These are phyloP conservation scores for Drosophila kanapiae DNA, from an alignment of 1,140 invertebrate species.

Conservation along the genomic window DNA sequence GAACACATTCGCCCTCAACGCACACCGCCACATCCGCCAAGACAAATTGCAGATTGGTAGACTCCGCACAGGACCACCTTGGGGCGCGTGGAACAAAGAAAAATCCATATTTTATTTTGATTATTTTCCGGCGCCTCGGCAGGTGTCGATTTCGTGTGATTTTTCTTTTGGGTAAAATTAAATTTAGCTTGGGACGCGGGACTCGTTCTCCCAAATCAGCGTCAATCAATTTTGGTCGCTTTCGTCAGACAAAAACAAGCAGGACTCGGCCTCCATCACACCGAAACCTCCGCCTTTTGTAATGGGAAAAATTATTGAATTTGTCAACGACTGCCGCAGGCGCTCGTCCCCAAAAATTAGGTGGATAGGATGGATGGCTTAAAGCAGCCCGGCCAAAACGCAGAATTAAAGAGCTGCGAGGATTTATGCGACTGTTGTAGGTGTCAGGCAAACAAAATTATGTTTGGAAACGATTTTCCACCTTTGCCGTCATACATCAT, in stretches of 20 bases:
- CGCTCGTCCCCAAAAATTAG: conserved; percentile 18
- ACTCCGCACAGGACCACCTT: conserved; percentile 47
- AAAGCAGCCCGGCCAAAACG: conserved; percentile 9
- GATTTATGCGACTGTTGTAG: conserved; percentile 74
- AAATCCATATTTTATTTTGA: conserved; percentile 84
- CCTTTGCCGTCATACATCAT: conserved; percentile 81
- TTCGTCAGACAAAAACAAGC: conserved; percentile 75
- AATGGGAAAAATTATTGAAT: conserved; percentile 85
- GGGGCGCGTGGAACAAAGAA: conserved; percentile 61
- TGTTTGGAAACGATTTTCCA: conserved; percentile 80
- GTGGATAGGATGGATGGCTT: conserved; percentile 51
- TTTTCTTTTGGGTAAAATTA: conserved; percentile 64
- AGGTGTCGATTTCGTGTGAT: conserved; percentile 74
- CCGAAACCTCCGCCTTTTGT: conserved; percentile 55
- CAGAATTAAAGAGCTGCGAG: conserved; percentile 48
- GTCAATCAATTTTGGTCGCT: conserved; percentile 77
- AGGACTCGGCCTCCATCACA: conserved; percentile 12
- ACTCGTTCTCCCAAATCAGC: conserved; percentile 59
- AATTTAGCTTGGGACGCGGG: conserved; percentile 60
- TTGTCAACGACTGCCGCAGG: conserved; percentile 81
- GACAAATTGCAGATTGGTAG: conserved; percentile 83
- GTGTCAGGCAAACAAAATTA: conserved; percentile 82
- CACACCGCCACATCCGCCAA: conserved; percentile 49
- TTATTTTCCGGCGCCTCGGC: conserved; percentile 78
- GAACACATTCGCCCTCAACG: conserved; percentile 9